phyloP scores from a whole-genome alignment of 2,888 invertebrate genomes.

The Taphrorychus bicolor region DNA sequence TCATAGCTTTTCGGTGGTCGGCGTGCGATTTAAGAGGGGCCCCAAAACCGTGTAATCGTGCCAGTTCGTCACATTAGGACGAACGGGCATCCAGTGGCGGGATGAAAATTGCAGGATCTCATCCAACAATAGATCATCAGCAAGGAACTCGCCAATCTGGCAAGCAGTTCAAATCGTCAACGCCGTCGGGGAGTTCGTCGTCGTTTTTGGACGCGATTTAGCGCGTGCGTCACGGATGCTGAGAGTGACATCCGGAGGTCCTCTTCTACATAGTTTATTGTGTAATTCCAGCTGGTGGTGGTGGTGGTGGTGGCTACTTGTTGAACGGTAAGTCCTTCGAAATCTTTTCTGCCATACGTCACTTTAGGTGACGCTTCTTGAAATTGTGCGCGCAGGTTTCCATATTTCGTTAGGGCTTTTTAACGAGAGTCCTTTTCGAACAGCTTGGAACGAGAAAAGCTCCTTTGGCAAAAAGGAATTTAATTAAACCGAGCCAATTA shows the following conservation, averaged over 20 bases:
- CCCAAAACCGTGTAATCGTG: not conserved
- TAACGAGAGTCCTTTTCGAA: not conserved
- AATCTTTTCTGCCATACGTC: no score
- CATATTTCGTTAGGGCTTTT: no score
- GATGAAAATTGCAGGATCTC: slow-evolving; percentile 32
- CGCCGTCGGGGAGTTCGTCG: slow-evolving; percentile 16
- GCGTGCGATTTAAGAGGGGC: not conserved
- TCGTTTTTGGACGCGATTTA: slow-evolving; percentile 18
- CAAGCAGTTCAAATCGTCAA: slow-evolving; percentile 22
- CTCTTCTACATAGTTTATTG: slow-evolving; percentile 19
- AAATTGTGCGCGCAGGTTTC: no score
- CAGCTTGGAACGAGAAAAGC: not conserved
- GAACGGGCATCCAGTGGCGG: slow-evolving; percentile 23
- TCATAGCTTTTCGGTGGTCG: no score
- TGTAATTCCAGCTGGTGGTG: slow-evolving; percentile 25
- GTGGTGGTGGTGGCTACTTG: slow-evolving; percentile 15
- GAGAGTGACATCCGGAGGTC: slow-evolving; percentile 17
- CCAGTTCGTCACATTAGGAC: not conserved
- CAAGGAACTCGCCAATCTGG: slow-evolving; percentile 19
- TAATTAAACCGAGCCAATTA: not conserved
- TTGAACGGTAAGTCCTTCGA: slow-evolving; percentile 32
- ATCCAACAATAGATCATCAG: slow-evolving; percentile 23
- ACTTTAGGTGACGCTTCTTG: no score
- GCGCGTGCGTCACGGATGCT: slow-evolving; percentile 26
- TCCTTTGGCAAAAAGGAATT: slow-evolving; percentile 1